Conservation (phyloP, 2,888 invertebrate species). For the Melanophora roralis region DNA sequence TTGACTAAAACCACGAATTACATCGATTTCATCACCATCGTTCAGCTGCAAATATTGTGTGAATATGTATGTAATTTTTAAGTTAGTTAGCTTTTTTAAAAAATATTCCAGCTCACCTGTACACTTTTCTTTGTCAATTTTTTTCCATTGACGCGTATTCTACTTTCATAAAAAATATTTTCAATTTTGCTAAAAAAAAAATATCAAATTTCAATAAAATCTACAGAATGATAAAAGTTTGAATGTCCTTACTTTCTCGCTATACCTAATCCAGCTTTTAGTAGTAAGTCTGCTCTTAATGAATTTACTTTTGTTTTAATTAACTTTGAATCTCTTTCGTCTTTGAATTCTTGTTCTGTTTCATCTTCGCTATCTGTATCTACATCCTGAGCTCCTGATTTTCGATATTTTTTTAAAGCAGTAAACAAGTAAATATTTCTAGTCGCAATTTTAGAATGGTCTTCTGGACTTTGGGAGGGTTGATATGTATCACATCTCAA, state of each 20-base stretch:
- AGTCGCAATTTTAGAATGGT: neutral
- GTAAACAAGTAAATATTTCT: conserved; percentile 32
- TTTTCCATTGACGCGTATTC: conserved; percentile 87
- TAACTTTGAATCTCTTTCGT: conserved; percentile 82
- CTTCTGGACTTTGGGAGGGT: neutral
- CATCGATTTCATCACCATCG: conserved; percentile 87
- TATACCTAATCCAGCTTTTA: conserved; percentile 84
- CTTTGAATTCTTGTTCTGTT: conserved; percentile 77
- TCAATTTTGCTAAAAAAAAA: conserved; percentile 84
- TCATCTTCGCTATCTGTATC: conserved; percentile 78
- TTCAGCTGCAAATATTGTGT: conserved; percentile 79
- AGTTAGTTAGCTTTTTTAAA: neutral
- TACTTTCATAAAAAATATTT: conserved; percentile 87
- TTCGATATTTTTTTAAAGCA: conserved; percentile 67
- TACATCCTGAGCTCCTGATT: conserved; percentile 61
- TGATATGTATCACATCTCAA: neutral
- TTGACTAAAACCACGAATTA: conserved; percentile 83
- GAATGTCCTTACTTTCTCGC: conserved; percentile 83
- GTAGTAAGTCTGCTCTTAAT: conserved; percentile 83
- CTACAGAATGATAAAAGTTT: neutral
- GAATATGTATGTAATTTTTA: too few species aligned
- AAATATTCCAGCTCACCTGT: conserved; percentile 78
- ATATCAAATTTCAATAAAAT: neutral
- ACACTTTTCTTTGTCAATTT: conserved; percentile 87
- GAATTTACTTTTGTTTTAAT: conserved; percentile 82